phyloP scores from a whole-genome alignment of 1,140 invertebrate genomes.

The Drosophila ficusphila region DNA sequence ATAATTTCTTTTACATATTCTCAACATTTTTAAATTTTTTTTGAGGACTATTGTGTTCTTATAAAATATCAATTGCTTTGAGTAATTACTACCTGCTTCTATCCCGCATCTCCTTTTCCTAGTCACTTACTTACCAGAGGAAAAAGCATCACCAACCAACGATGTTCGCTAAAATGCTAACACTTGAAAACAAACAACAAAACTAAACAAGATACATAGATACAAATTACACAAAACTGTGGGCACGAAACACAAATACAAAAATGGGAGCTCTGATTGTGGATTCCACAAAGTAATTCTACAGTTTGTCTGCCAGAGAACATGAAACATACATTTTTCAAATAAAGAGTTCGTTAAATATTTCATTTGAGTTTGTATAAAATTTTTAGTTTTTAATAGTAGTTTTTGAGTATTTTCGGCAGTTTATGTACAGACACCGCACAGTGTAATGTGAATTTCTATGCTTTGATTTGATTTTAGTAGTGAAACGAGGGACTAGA shows the following conservation, averaged over 20 bases:
- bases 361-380: slow-evolving; percentile 67
- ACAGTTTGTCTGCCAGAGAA: slow-evolving; percentile 25
- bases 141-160: slow-evolving; percentile 59
- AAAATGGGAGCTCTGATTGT: background rate
- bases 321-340: slow-evolving; percentile 34
- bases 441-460: slow-evolving; percentile 78
- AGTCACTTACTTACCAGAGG: slow-evolving; percentile 53
- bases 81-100: too few relatives aligned
- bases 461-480: slow-evolving; percentile 74
- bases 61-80: too few relatives aligned
- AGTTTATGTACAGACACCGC: slow-evolving; percentile 83
- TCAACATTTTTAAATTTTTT: too few relatives aligned
- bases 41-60: too few relatives aligned
- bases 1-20: too few relatives aligned
- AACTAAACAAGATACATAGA: slow-evolving; percentile 61
- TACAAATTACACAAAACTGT: slow-evolving; percentile 71
- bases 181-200: slow-evolving; percentile 44
- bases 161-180: slow-evolving; percentile 23
- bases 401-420: slow-evolving; percentile 47
- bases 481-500: slow-evolving; percentile 51
- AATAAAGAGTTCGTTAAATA: slow-evolving; percentile 77
- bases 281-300: slow-evolving; percentile 20
- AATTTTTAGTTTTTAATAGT: slow-evolving; percentile 43
- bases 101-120: too few relatives aligned
- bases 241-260: slow-evolving; percentile 61